Evolutionary conservation across 2,888 invertebrate genomes (phyloP), one percentile per base, ranked within the genome.

Genomic region (Tolmerus cingulatus): DNA sequence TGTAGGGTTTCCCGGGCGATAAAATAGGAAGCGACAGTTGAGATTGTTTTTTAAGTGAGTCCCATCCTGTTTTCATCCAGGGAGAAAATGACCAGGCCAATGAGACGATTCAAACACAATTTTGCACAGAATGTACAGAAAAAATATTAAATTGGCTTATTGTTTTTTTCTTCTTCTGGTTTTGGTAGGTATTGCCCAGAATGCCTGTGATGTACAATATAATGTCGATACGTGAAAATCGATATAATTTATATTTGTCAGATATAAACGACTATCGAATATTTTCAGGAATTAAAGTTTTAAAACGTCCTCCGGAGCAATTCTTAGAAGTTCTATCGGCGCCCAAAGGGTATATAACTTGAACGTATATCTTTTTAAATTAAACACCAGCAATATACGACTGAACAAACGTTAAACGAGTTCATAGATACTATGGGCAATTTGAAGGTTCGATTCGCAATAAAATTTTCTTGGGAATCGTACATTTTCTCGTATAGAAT

Each of bases 11-110:
- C 78, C 66, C 12, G 9, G 23, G 23, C 40, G 37, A 40, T 40
- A 78, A 78, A 78, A 78, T 43, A 43, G 78, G 46, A 78, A 40
- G 43, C 78, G 78, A 78, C 78, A 78, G 40, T 78, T 9, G n/a
- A 43, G 78, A 78, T 78, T 78, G 40, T 40, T 78, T 78, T 43
- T 43, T 78, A 78, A 78, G 78, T 78, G 78, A 23, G 66, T 27
- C 27, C 66, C 23, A 66, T 66, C 66, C 66, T 66, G 66, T 66
- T 66, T 66, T 66, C 66, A 23, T 66, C 23, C 23, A 51, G 51
- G 66, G 66, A 66, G 27, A 19, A 19, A 27, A 66, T 23, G 27
- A 23, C 19, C 66, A 23, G 27, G 27, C 66, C 66, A 23, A 66
- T 66, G 19, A n/a, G 66, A 66, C 66, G 19, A 46, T 46, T 7